These are phyloP conservation scores for Eristalinus aeneus DNA, from an alignment of 2,888 invertebrate genomes.

Conservation along the genomic window DNA sequence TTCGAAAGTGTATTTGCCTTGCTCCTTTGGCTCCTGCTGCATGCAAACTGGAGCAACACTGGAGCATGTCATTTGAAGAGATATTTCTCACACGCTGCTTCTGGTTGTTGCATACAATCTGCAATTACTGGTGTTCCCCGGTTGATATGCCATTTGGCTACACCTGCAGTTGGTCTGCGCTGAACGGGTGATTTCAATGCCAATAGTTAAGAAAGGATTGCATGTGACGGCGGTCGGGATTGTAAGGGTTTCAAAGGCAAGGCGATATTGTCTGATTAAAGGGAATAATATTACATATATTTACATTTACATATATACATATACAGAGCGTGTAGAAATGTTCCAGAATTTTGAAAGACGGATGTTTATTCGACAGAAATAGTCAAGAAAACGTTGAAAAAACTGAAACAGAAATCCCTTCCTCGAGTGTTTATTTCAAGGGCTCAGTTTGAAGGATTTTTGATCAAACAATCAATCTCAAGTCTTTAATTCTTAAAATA, in stretches of 20 bases:
- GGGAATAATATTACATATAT: too few species aligned
- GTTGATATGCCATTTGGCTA: conserved; percentile 53
- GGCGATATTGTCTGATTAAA: too few species aligned
- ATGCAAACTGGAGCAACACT: background rate
- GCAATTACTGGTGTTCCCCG: conserved; percentile 47
- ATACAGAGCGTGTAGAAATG: too few species aligned
- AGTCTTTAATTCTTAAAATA: too few species aligned
- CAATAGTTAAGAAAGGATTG: background rate
- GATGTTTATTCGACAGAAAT: too few species aligned
- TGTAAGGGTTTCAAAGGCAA: conserved; percentile 1
- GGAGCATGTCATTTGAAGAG: conserved; percentile 28
- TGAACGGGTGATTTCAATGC: conserved; percentile 7
- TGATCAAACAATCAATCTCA: too few species aligned
- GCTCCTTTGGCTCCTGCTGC: conserved; percentile 38
- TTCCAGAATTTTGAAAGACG: too few species aligned
- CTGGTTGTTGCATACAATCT: conserved; percentile 18
- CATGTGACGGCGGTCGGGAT: background rate
- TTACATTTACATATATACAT: too few species aligned
- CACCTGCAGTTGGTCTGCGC: conserved; percentile 30
- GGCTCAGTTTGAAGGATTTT: too few species aligned
- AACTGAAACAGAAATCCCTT: too few species aligned
- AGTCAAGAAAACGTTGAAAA: too few species aligned
- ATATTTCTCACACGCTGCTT: conserved; percentile 40
- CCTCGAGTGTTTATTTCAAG: too few species aligned
- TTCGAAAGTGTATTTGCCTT: conserved; percentile 58